Evolutionary conservation across 2,888 invertebrate species (phyloP).

Genomic region (Sphecodes monilicornis): DNA sequence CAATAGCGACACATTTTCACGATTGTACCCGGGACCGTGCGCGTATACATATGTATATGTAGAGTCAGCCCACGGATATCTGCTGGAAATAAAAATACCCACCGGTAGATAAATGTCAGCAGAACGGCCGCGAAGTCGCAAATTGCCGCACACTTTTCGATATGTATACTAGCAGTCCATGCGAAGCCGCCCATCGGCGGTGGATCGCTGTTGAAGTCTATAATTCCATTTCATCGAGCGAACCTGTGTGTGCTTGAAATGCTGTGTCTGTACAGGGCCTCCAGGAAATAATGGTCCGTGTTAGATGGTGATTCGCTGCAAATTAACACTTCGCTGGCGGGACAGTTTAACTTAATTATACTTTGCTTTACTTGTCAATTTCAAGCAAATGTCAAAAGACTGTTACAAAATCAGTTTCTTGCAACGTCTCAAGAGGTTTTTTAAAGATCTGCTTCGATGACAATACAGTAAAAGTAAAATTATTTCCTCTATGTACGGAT

Average conservation of each 20-base stretch:
- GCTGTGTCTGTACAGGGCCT: not conserved
- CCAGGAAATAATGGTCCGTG: not conserved
- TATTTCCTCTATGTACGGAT: no score
- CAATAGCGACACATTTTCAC: not conserved
- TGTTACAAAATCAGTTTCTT: no score
- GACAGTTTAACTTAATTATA: not conserved
- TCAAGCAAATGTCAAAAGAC: no score
- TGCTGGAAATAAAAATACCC: not conserved
- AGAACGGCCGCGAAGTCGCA: conserved; percentile 19
- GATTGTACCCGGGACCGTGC: not conserved
- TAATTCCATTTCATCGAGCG: conserved; percentile 42
- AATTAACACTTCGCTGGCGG: no score
- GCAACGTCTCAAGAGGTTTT: no score
- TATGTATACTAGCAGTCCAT: not conserved
- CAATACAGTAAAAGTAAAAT: no score
- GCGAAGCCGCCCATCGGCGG: conserved; percentile 2
- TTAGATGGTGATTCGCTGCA: not conserved
- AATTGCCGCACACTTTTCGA: conserved; percentile 48
- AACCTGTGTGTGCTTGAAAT: not conserved
- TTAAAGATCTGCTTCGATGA: no score
- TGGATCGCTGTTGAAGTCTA: conserved; percentile 24
- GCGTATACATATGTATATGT: not conserved
- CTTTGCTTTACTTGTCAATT: no score
- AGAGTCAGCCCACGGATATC: not conserved
- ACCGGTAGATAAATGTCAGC: conserved; percentile 20